Conservation (phyloP, 2,797 vertebrate genomes). For the Dendrocincla tyrannina region DNA sequence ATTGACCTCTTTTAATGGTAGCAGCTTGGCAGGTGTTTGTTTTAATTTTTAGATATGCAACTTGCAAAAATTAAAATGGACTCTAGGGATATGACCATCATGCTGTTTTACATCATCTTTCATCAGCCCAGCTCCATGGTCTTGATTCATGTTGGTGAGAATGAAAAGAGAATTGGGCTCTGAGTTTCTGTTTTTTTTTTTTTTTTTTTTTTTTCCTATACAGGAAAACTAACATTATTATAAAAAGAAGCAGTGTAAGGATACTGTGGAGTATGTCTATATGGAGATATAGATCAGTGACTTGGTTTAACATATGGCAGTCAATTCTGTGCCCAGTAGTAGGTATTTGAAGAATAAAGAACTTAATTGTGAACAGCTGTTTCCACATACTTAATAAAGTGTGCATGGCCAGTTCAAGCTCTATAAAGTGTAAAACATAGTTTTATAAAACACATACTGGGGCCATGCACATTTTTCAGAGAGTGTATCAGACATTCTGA, state of each 20-base stretch:
- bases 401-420: conserved; percentile 40
- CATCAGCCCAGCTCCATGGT: background rate
- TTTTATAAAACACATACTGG: conserved; percentile 25
- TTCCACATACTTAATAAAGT: conserved; percentile 62
- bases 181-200: background rate
- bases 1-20: background rate
- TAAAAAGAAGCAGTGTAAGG: background rate
- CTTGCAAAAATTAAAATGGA: background rate
- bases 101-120: conserved; percentile 12
- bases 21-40: background rate
- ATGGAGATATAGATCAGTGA: conserved; percentile 33
- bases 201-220: background rate
- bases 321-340: conserved; percentile 44
- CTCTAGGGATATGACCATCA: background rate
- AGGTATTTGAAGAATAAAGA: conserved; percentile 57
- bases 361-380: conserved; percentile 64
- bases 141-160: background rate
- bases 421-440: conserved; percentile 53
- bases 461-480: conserved; percentile 17
- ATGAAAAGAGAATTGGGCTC: background rate
- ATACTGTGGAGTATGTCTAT: conserved; percentile 1
- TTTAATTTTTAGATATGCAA: conserved; percentile 13
- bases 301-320: conserved; percentile 37
- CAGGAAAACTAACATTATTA: conserved; percentile 38
- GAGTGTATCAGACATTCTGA: background rate